Percentiles rank a stretch among this genome's conserved stretches.
These are phyloP conservation scores for Flexamia atlantica DNA, from an alignment of 2,888 invertebrate genomes.

Conservation along the genomic window DNA sequence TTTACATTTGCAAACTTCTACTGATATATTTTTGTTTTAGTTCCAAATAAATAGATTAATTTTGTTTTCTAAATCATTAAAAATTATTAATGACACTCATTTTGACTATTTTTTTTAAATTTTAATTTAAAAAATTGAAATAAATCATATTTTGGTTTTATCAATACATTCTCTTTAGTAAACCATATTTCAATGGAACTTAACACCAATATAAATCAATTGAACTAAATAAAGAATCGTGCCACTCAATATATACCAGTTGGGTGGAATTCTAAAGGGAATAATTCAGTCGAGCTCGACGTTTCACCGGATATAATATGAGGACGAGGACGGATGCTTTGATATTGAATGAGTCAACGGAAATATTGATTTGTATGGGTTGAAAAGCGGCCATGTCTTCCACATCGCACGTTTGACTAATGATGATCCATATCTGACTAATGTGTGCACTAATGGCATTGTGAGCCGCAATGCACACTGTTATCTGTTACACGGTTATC, in stretches of 20 bases:
- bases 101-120: too few relatives aligned
- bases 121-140: too few relatives aligned
- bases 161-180: too few relatives aligned
- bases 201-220: not conserved
- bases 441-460: not conserved
- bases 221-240: not conserved
- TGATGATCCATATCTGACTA: not conserved
- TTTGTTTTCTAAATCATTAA: too few relatives aligned
- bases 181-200: too few relatives aligned
- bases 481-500: not conserved
- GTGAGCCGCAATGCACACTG: not conserved
- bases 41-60: too few relatives aligned
- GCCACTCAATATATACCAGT: not conserved
- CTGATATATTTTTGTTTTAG: too few relatives aligned
- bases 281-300: not conserved
- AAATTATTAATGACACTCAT: too few relatives aligned
- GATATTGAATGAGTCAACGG: not conserved
- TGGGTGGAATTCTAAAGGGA: not conserved
- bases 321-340: not conserved
- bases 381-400: not conserved
- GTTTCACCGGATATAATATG: not conserved
- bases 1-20: too few relatives aligned
- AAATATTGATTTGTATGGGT: not conserved
- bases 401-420: constrained; percentile 2
- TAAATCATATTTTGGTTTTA: too few relatives aligned